Percentiles rank a stretch among this genome's conserved stretches.
phyloP scores from a whole-genome alignment of 2,113 vertebrate species.

The Odontesthes bonariensis region DNA sequence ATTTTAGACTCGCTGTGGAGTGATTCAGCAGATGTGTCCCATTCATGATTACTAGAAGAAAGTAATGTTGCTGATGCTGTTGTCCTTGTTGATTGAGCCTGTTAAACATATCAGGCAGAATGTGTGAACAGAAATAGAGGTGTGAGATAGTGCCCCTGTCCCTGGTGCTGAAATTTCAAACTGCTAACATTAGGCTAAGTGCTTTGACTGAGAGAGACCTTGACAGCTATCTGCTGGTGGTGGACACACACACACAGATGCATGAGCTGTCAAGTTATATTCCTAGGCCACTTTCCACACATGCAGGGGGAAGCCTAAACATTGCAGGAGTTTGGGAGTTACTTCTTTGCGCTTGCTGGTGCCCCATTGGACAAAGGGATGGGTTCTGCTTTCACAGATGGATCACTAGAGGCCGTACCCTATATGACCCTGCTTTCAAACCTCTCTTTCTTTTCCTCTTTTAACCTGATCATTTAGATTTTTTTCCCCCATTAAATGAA shows the following conservation, averaged over 20 bases:
- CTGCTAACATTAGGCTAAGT: constrained; percentile 45
- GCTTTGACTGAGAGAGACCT: constrained; percentile 45
- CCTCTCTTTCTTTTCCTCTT: neutral
- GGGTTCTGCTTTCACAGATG: constrained; percentile 14
- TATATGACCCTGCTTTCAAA: constrained; percentile 10
- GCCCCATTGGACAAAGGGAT: constrained; percentile 33
- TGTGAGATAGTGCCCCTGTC: constrained; percentile 51
- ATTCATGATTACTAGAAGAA: constrained; percentile 22
- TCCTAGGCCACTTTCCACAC: constrained; percentile 32
- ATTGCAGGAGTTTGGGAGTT: constrained; percentile 23
- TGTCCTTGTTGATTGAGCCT: constrained; percentile 8
- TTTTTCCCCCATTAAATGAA: no score
- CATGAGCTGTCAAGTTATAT: constrained; percentile 45
- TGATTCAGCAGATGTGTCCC: constrained; percentile 46
- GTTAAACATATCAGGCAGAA: constrained; percentile 20
- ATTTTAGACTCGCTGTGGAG: neutral
- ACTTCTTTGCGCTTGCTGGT: constrained; percentile 9
- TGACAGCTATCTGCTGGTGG: constrained; percentile 34
- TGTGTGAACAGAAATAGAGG: constrained; percentile 63
- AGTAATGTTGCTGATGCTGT: constrained; percentile 19
- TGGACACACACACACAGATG: constrained; percentile 4
- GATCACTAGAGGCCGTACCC: constrained; percentile 37
- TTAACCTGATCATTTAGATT: neutral
- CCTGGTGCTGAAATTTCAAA: constrained; percentile 63
- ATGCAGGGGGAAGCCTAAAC: constrained; percentile 34